phyloP scores from a whole-genome alignment of 2,113 vertebrate genomes.

The Rana temporaria region DNA sequence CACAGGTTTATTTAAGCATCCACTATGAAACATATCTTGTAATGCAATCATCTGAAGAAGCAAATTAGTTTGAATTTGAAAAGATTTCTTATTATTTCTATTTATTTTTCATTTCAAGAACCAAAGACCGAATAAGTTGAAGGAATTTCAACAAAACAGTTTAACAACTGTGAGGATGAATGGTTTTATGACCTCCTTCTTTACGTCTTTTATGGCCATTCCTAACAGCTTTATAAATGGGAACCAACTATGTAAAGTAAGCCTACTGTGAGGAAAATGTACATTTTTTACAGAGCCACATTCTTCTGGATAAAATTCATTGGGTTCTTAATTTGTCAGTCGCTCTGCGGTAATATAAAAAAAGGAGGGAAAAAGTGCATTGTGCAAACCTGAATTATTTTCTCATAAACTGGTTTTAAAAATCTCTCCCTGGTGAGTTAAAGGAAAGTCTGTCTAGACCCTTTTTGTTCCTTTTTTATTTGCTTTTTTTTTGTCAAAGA shows the following conservation, averaged over 20 bases:
- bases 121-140: background rate
- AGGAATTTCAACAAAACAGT: constrained; percentile 40
- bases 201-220: constrained; percentile 59
- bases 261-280: constrained; percentile 62
- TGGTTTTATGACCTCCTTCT: constrained; percentile 54
- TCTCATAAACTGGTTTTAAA: constrained; percentile 73
- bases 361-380: constrained; percentile 60
- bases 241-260: constrained; percentile 67
- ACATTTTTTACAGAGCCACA: constrained; percentile 66
- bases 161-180: constrained; percentile 45
- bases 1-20: constrained; percentile 24
- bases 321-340: constrained; percentile 67
- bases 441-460: constrained; percentile 78
- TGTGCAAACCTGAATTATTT: constrained; percentile 77
- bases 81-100: constrained; percentile 40
- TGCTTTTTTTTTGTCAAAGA: constrained; percentile 67
- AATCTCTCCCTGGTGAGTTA: constrained; percentile 74
- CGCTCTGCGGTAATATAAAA: constrained; percentile 59
- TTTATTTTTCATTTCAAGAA: constrained; percentile 45
- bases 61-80: constrained; percentile 43
- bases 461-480: constrained; percentile 63
- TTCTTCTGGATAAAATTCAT: constrained; percentile 68
- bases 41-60: constrained; percentile 43
- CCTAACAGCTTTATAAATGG: constrained; percentile 65
- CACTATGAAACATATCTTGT: constrained; percentile 38